phyloP scores from a whole-genome alignment of 2,888 invertebrate species.

The Perizoma affinitatum region DNA sequence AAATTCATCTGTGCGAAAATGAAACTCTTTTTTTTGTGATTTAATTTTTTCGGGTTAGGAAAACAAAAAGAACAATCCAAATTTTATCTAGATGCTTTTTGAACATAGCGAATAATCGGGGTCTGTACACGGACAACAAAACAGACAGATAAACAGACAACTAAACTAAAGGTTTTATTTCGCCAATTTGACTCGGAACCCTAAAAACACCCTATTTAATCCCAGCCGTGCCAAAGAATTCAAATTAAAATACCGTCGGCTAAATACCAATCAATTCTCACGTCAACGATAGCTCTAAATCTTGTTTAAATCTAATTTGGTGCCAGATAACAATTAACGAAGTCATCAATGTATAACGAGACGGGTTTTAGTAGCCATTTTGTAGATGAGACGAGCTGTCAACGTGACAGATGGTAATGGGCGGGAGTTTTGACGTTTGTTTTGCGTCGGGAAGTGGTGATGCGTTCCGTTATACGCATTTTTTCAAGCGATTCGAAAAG shows the following conservation, averaged over 20 bases:
- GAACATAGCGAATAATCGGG: too few species aligned
- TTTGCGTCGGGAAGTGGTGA: slow-evolving; percentile 47
- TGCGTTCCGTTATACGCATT: slow-evolving; percentile 36
- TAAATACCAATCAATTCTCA: slow-evolving; percentile 29
- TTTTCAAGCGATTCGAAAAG: not conserved
- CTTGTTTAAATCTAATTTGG: slow-evolving; percentile 65
- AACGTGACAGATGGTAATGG: slow-evolving; percentile 56
- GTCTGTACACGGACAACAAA: too few species aligned
- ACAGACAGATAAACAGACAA: not conserved
- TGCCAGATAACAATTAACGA: slow-evolving; percentile 75
- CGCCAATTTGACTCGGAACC: not conserved
- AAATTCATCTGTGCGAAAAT: too few species aligned
- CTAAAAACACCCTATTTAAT: not conserved
- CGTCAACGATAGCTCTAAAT: slow-evolving; percentile 26
- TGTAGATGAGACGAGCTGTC: slow-evolving; percentile 46
- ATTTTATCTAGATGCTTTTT: too few species aligned
- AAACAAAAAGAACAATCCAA: too few species aligned
- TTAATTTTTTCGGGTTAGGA: too few species aligned
- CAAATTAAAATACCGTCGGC: slow-evolving; percentile 34
- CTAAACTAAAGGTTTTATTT: not conserved
- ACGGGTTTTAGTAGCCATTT: slow-evolving; percentile 37
- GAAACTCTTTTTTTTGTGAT: too few species aligned
- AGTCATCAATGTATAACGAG: slow-evolving; percentile 70
- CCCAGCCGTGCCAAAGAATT: slow-evolving; percentile 30
- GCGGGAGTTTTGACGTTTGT: slow-evolving; percentile 53